These are phyloP conservation scores for Theocolax elegans DNA, from an alignment of 1,140 invertebrate species.

Conservation along the genomic window DNA sequence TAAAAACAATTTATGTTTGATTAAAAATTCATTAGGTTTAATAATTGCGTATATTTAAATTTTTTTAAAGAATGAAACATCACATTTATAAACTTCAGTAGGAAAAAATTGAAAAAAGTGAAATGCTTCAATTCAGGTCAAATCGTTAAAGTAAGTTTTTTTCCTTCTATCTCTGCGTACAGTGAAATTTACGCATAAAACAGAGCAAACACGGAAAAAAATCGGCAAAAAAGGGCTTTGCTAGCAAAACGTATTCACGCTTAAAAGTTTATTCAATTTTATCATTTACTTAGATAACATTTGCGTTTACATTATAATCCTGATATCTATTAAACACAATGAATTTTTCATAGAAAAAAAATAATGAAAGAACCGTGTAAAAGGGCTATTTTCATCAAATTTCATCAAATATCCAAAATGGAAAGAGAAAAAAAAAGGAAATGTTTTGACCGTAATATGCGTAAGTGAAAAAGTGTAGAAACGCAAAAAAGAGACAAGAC, in stretches of 20 bases:
- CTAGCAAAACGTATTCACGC: background rate
- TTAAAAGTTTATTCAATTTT: background rate
- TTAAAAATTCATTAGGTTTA: too few species aligned
- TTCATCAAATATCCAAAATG: too few species aligned
- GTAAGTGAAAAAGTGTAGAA: background rate
- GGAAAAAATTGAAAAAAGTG: too few species aligned
- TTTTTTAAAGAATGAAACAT: background rate
- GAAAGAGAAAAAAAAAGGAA: background rate
- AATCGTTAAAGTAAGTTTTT: constrained; percentile 25
- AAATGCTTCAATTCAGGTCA: constrained; percentile 40
- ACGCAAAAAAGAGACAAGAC: background rate
- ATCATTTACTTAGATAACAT: too few species aligned
- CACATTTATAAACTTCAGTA: background rate
- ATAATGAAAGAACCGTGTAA: background rate
- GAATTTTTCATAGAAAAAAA: too few species aligned
- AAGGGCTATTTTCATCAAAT: too few species aligned
- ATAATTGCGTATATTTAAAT: too few species aligned
- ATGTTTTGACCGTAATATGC: too few species aligned
- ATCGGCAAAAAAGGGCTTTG: background rate
- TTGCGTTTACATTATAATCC: too few species aligned
- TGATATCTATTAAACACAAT: too few species aligned
- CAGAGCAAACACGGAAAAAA: background rate
- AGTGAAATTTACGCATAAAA: background rate
- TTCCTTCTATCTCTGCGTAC: background rate
- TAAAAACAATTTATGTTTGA: too few species aligned